These are phyloP conservation scores for Carcharodon carcharias DNA, from an alignment of 2,797 vertebrate genomes.

Conservation along the genomic window DNA sequence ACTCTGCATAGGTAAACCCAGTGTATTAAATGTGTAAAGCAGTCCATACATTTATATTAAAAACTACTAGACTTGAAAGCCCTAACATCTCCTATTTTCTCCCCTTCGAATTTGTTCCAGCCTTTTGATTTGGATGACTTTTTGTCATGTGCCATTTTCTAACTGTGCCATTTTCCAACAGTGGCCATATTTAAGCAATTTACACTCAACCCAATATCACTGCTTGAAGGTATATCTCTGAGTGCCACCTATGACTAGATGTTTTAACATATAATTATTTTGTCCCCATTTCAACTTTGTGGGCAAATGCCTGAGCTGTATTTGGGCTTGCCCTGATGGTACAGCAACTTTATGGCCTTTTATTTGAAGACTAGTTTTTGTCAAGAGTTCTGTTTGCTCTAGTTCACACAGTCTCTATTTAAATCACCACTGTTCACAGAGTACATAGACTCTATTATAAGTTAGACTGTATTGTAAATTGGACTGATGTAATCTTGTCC, in stretches of 20 bases:
- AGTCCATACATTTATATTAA: background rate
- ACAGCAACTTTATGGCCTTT: background rate
- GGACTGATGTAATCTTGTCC: background rate
- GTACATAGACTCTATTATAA: background rate
- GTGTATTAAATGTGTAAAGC: background rate
- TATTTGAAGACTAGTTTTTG: background rate
- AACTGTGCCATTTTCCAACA: background rate
- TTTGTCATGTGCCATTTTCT: background rate
- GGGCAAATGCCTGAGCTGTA: background rate
- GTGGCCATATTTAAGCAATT: background rate
- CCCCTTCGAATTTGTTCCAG: background rate
- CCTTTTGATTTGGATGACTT: background rate
- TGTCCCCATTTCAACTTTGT: background rate
- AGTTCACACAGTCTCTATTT: background rate
- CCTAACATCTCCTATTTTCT: background rate
- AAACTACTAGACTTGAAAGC: background rate
- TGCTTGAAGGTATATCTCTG: background rate
- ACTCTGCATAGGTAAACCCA: background rate
- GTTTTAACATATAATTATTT: background rate
- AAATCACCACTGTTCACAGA: background rate
- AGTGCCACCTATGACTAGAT: background rate
- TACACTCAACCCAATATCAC: background rate
- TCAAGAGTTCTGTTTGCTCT: background rate
- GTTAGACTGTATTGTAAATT: background rate
- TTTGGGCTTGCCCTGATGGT: background rate